Evolutionary conservation across 2,113 vertebrate genomes (phyloP).

Genomic region (Semicossyphus pulcher): DNA sequence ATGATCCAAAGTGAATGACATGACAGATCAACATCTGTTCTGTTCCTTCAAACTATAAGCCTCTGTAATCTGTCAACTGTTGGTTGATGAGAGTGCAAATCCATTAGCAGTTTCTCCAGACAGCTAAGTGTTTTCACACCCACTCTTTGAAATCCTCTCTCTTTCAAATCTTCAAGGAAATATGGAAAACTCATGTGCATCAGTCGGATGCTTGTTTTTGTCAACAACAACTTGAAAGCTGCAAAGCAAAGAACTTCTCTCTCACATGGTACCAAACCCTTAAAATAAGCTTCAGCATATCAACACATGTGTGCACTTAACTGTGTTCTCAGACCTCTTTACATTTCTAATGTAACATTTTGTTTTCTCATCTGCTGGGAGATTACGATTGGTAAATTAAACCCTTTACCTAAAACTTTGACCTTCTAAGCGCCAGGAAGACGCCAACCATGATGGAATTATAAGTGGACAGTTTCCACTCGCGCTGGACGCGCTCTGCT

Average conservation of each 20-base stretch:
- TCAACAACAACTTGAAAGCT: constrained; percentile 2
- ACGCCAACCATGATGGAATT: no score
- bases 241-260: constrained; percentile 18
- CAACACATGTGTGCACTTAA: no score
- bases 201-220: neutral
- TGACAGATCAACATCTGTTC: constrained; percentile 46
- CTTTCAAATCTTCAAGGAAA: constrained; percentile 27
- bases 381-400: no score
- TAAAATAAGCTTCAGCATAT: no score
- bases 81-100: constrained; percentile 38
- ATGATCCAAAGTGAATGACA: constrained; percentile 21
- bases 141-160: constrained; percentile 13
- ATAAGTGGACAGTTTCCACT: no score
- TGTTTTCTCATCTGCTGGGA: no score
- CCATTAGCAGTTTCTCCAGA: constrained; percentile 32
- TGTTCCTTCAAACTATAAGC: constrained; percentile 25
- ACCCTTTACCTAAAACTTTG: no score
- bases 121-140: constrained; percentile 11
- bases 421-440: no score
- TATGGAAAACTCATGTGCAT: constrained; percentile 6
- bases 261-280: no score
- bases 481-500: no score
- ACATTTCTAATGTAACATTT: no score
- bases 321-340: no score
- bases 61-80: constrained; percentile 43